Conservation (phyloP, 2,797 vertebrate species). For the Aphelocoma californica region DNA sequence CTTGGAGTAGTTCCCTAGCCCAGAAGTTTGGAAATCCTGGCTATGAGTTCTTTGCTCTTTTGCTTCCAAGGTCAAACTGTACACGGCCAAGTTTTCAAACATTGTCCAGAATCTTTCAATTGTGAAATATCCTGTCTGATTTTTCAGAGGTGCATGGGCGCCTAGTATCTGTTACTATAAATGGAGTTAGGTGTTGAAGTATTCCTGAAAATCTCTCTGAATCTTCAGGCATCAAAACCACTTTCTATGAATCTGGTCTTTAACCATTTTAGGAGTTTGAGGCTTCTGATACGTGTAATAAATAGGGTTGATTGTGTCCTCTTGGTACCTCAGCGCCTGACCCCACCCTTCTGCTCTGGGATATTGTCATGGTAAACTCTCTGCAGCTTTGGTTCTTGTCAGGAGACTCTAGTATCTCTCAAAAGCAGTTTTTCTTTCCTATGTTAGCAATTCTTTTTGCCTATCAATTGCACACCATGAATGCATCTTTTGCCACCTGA, state of each 20-base stretch:
- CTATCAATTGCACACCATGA: fast-evolving
- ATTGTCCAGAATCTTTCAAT: background rate
- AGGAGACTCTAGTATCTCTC: background rate
- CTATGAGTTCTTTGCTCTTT: background rate
- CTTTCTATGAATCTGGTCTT: background rate
- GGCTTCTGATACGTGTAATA: background rate
- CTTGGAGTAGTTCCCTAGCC: background rate
- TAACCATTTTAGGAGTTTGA: background rate
- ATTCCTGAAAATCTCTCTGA: background rate
- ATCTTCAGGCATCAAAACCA: background rate
- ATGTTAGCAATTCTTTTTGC: background rate
- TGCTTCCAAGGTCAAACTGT: background rate
- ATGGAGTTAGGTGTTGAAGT: background rate
- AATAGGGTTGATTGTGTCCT: background rate
- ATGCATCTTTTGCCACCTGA: background rate
- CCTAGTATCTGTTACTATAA: background rate
- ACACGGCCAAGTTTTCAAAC: background rate
- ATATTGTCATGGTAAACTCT: background rate
- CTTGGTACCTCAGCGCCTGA: background rate
- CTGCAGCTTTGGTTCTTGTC: background rate
- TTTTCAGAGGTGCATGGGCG: background rate
- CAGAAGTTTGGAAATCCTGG: background rate
- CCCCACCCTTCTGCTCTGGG: background rate
- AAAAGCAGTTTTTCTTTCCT: background rate
- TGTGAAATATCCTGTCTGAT: background rate